A percentile compares a stretch with the other conserved stretches of the same genome.
Conservation (phyloP, 1,140 invertebrate species). For the Sitobion miscanthi region DNA sequence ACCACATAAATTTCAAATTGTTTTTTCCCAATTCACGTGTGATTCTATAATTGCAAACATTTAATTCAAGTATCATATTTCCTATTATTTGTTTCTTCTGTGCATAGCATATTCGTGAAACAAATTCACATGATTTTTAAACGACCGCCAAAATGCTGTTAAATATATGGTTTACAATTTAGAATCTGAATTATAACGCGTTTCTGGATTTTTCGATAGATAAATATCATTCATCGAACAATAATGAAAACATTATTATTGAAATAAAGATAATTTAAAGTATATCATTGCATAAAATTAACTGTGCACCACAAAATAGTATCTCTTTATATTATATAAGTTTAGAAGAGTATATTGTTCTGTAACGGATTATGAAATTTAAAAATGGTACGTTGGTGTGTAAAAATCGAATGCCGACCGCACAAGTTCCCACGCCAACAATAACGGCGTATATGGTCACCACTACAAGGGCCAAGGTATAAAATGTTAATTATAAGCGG, state of each 20-base stretch:
- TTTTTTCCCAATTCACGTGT: neutral
- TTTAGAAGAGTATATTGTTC: neutral
- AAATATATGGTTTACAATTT: neutral
- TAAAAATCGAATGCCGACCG: neutral
- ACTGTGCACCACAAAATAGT: no score
- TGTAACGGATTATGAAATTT: neutral
- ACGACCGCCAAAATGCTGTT: neutral
- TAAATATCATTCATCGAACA: neutral
- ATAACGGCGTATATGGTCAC: neutral
- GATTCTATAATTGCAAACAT: neutral
- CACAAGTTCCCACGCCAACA: neutral
- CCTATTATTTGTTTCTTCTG: neutral
- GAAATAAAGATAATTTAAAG: no score
- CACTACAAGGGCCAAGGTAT: neutral
- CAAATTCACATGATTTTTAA: neutral
- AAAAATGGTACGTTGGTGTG: neutral
- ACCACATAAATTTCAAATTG: neutral
- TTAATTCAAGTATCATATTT: neutral
- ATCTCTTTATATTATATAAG: no score
- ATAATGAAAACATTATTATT: neutral
- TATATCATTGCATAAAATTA: no score
- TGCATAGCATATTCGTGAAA: neutral
- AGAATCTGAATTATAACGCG: no score
- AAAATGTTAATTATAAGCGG: neutral
- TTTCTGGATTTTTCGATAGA: neutral